Conservation (phyloP, 2,888 invertebrate genomes). For the Gastracanthus pulcherrimus region DNA sequence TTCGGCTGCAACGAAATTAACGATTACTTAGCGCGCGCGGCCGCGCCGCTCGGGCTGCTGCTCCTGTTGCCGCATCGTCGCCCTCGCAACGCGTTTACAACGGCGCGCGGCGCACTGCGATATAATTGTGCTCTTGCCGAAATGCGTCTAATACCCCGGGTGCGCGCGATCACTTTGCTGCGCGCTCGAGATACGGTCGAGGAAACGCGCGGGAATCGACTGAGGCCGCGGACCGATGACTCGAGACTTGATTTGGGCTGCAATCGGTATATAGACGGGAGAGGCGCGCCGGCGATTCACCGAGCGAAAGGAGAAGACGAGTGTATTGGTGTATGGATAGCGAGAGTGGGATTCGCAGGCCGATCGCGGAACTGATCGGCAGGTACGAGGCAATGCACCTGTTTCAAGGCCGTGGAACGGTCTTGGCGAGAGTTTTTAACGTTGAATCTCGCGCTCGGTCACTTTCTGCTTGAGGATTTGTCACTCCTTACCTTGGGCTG, state of each 20-base stretch:
- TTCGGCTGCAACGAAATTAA: constrained; percentile 65
- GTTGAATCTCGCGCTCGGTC: neutral
- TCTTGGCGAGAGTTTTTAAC: neutral
- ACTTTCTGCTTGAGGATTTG: too few relatives aligned
- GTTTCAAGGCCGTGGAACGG: neutral
- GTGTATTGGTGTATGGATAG: too few relatives aligned
- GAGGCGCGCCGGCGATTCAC: too few relatives aligned
- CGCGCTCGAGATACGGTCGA: neutral
- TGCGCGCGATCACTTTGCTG: neutral
- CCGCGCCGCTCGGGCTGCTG: too few relatives aligned
- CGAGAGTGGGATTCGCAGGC: neutral
- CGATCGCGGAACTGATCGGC: neutral
- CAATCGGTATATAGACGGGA: too few relatives aligned
- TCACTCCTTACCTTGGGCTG: too few relatives aligned
- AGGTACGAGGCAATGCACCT: neutral
- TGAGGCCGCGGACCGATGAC: neutral
- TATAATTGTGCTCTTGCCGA: too few relatives aligned
- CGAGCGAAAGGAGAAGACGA: too few relatives aligned
- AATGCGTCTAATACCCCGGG: too few relatives aligned
- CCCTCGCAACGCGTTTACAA: neutral
- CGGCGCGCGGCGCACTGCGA: too few relatives aligned
- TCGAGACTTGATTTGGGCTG: neutral
- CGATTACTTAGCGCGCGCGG: constrained; percentile 63
- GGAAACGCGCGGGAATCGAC: neutral
- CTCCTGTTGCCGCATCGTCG: neutral